Conservation (phyloP, 2,113 vertebrate genomes). For the Rhinopithecus roxellana region DNA sequence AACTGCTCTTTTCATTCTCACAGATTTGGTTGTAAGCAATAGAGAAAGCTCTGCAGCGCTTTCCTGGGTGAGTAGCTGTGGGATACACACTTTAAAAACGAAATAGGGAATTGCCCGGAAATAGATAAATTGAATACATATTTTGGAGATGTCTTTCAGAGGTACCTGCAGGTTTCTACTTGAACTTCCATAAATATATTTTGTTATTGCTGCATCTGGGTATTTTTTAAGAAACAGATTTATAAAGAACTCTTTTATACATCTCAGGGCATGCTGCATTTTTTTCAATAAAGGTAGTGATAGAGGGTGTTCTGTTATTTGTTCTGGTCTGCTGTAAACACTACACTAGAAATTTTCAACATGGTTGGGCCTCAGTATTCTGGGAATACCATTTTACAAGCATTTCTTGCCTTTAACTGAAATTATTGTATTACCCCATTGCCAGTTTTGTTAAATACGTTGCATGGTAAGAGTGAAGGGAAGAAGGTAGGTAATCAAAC, state of each 20-base stretch:
- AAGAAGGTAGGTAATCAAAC: neutral
- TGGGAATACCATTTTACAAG: neutral
- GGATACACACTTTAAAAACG: neutral
- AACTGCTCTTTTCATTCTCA: neutral
- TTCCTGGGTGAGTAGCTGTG: neutral
- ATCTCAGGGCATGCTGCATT: neutral
- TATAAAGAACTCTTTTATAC: neutral
- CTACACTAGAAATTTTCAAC: neutral
- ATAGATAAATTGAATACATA: neutral
- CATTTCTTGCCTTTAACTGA: neutral
- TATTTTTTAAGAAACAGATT: neutral
- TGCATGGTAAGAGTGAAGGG: neutral
- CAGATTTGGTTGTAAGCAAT: neutral
- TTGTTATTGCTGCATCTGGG: neutral
- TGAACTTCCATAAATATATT: neutral
- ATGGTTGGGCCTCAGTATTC: neutral
- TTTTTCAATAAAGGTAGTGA: neutral
- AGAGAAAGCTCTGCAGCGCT: neutral
- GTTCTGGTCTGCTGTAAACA: neutral
- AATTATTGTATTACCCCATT: neutral
- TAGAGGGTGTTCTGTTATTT: neutral
- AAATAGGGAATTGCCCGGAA: neutral
- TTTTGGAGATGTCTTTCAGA: neutral
- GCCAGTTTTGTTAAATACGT: neutral
- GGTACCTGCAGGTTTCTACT: neutral